These are phyloP conservation scores for Brotula barbata DNA, from an alignment of 2,797 vertebrate species.

Conservation along the genomic window DNA sequence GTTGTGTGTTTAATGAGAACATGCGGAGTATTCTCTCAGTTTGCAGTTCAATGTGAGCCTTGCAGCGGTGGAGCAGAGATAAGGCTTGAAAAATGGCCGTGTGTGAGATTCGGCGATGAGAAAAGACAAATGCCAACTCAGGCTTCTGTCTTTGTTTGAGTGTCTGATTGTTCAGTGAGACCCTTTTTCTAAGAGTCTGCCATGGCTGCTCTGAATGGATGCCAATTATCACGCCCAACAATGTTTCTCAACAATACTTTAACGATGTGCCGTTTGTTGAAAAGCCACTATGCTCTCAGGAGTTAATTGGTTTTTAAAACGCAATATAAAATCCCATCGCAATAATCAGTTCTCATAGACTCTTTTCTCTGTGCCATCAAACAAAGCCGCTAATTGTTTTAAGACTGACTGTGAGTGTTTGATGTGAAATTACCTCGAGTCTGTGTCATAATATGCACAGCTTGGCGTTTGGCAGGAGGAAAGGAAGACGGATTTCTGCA, in stretches of 20 bases:
- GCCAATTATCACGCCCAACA: slow-evolving; percentile 76
- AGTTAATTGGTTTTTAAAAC: slow-evolving; percentile 84
- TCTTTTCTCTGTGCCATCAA: slow-evolving; percentile 72
- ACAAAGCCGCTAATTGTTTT: slow-evolving; percentile 78
- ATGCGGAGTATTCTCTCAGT: slow-evolving; percentile 44
- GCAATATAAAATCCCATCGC: slow-evolving; percentile 78
- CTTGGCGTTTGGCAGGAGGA: slow-evolving; percentile 48
- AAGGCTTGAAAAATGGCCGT: slow-evolving; percentile 60
- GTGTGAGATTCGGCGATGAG: slow-evolving; percentile 41
- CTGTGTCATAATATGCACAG: slow-evolving; percentile 60
- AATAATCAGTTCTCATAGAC: slow-evolving; percentile 76
- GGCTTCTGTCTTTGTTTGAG: slow-evolving; percentile 62
- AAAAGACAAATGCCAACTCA: slow-evolving; percentile 72
- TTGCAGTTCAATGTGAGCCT: slow-evolving; percentile 46
- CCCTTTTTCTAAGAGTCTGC: slow-evolving; percentile 66
- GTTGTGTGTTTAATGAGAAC: slow-evolving; percentile 42
- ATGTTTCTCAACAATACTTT: slow-evolving; percentile 80
- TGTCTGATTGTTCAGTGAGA: slow-evolving; percentile 73
- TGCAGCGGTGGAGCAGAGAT: slow-evolving; percentile 48
- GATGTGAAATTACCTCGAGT: slow-evolving; percentile 68
- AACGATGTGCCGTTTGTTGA: slow-evolving; percentile 74
- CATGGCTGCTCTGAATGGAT: slow-evolving; percentile 71
- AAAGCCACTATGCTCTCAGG: slow-evolving; percentile 77
- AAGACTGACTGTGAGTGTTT: slow-evolving; percentile 68
- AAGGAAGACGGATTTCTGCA: slow-evolving; percentile 22